Conservation (phyloP, 2,888 invertebrate genomes). For the Drosophila kambysellisi region DNA sequence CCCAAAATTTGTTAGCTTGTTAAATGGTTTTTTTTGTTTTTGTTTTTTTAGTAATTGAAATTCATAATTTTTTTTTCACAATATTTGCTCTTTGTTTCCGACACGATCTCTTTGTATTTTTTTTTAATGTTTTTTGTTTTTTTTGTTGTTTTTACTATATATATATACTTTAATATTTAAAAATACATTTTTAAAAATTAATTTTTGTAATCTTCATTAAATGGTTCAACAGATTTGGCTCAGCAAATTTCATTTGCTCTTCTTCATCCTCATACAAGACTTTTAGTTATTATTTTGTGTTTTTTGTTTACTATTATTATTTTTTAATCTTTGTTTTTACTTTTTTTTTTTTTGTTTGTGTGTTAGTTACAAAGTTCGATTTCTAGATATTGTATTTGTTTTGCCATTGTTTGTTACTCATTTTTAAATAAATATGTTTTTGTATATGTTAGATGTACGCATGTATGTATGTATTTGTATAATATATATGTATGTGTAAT, state of each 20-base stretch:
- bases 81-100: conserved; percentile 80
- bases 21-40: conserved; percentile 37
- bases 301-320: conserved; percentile 26
- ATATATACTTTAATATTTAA: conserved; percentile 73
- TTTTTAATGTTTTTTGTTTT: conserved; percentile 41
- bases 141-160: conserved; percentile 57
- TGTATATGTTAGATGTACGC: conserved; percentile 54
- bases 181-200: conserved; percentile 78
- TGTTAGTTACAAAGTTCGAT: conserved; percentile 53
- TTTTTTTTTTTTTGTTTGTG: conserved; percentile 30
- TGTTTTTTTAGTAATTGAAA: conserved; percentile 78
- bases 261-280: conserved; percentile 68
- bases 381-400: conserved; percentile 37
- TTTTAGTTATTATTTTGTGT: conserved; percentile 53
- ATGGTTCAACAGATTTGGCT: conserved; percentile 80
- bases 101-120: conserved; percentile 69
- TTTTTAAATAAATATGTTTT: conserved; percentile 70
- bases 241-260: conserved; percentile 80
- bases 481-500: conserved; percentile 52
- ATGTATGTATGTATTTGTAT: conserved; percentile 46
- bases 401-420: conserved; percentile 20
- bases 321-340: conserved; percentile 10
- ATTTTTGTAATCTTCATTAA: conserved; percentile 74
- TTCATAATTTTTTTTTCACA: conserved; percentile 78
- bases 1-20: conserved; percentile 82